Base-by-base conservation (phyloP, 2,113 vertebrate genomes). In the Todiramphus chloris region DNA sequence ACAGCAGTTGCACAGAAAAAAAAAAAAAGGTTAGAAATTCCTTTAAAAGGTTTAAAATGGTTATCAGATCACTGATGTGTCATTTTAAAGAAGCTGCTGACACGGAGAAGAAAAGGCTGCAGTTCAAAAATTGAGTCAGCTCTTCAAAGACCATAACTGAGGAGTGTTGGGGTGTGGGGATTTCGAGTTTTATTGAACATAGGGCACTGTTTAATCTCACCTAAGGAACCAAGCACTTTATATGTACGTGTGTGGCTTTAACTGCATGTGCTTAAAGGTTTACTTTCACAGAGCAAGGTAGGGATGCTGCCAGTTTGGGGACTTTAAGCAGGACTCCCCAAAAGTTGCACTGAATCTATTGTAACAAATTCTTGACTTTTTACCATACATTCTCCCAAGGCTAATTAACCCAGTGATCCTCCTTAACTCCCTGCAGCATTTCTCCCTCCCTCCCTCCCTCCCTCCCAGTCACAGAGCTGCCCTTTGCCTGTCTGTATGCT, bases 401-500 rank as follows among this genome's bases (percentile, higher is more conserved):
- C 11, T 23, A 31, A 58, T 74, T 53, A 74, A 89, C 39, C 7
- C 39, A 33, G 23, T 24, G 63, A 3, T 80, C 73, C 81, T 91
- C 84, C 77, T 91, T 89, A 90, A 73, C 35, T 70, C 28, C 25
- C 12, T 19, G 8, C 48, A 33, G 24, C 66, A 55, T 37, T n/a
- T 31, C 31, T 24, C 31, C 17, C 25, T 85, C 69, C 60, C 82
- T 66, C 12, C 53, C 43, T 59, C 27, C 73, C 60, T 46, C 44
- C 44, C 18, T 19, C 11, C 50, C 11, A n/a, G n/a, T n/a, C n/a
- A n/a, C 11, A 0, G 70, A 28, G 81, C 77, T 91, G 91, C 80
- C 66, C 89, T 83, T 95, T 94, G 69, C 51, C 62, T 80, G 83
- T 87, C 68, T 55, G 37, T 73, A 69, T 72, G 66, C 90, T 94